Percentiles rank a stretch among this genome's conserved stretches.
phyloP scores from a whole-genome alignment of 2,888 invertebrate species.

The Cephus spinipes region DNA sequence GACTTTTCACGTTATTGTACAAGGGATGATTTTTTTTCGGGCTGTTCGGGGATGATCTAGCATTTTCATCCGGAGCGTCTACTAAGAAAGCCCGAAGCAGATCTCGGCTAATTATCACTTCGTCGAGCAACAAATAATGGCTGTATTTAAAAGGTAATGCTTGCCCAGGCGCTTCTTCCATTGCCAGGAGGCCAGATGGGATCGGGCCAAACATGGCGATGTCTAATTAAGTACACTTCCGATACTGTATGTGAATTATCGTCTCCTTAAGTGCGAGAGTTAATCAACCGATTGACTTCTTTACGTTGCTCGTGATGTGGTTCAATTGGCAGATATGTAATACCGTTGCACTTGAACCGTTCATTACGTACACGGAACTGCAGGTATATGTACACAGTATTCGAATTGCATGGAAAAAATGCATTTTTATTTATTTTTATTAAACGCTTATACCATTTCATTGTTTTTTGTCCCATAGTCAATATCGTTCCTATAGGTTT shows the following conservation, averaged over 20 bases:
- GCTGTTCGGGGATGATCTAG: neutral
- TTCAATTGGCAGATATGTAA: neutral
- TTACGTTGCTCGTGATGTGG: neutral
- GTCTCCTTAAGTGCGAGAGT: conserved; percentile 23
- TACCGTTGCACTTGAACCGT: neutral
- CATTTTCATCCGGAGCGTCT: neutral
- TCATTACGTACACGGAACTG: neutral
- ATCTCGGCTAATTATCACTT: neutral
- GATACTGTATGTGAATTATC: conserved; percentile 32
- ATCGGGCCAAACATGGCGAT: neutral
- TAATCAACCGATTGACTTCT: conserved; percentile 25
- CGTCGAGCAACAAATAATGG: neutral
- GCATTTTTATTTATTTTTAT: neutral
- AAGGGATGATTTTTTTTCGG: neutral
- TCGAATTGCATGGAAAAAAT: neutral
- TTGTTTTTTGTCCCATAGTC: neutral
- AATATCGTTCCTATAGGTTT: neutral
- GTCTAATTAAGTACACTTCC: conserved; percentile 32
- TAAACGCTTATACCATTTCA: neutral
- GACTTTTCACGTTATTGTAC: neutral
- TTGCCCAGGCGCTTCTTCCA: neutral
- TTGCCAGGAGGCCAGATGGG: neutral
- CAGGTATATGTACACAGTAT: neutral
- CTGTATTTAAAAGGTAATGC: neutral
- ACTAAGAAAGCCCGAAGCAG: neutral